phyloP scores from a whole-genome alignment of 1,140 invertebrate species.

The Latrodectus geometricus region DNA sequence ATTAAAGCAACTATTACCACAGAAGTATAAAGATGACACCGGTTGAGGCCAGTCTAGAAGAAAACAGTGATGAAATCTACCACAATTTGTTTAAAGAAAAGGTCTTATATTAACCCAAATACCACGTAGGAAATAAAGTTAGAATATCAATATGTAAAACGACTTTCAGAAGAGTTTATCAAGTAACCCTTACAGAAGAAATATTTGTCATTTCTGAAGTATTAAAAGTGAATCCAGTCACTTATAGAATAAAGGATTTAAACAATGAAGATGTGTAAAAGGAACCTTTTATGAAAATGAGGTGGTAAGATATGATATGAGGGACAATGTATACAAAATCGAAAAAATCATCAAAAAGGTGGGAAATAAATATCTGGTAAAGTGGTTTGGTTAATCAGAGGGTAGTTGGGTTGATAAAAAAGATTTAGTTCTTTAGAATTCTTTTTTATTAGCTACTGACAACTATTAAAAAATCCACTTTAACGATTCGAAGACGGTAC shows the following conservation, averaged over 20 bases:
- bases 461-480: too few relatives aligned
- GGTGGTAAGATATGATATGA: slow-evolving; percentile 20
- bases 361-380: slow-evolving; percentile 22
- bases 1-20: too few relatives aligned
- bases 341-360: not conserved
- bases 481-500: too few relatives aligned
- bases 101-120: not conserved
- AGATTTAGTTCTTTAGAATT: too few relatives aligned
- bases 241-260: slow-evolving; percentile 58
- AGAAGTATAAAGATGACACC: not conserved
- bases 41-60: not conserved
- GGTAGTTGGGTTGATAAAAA: too few relatives aligned
- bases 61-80: not conserved
- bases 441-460: too few relatives aligned
- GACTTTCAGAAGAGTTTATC: slow-evolving; percentile 63
- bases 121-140: slow-evolving; percentile 56
- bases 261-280: slow-evolving; percentile 41
- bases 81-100: not conserved
- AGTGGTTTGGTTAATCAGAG: slow-evolving; percentile 23
- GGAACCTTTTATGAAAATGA: slow-evolving; percentile 49
- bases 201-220: slow-evolving; percentile 58
- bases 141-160: slow-evolving; percentile 59
- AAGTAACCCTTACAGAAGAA: slow-evolving; percentile 64
- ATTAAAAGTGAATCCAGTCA: slow-evolving; percentile 40
- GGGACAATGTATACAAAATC: not conserved